Percentiles rank a stretch among this genome's conserved stretches.
phyloP scores from a whole-genome alignment of 2,113 vertebrate species.

The Apodemus sylvaticus region DNA sequence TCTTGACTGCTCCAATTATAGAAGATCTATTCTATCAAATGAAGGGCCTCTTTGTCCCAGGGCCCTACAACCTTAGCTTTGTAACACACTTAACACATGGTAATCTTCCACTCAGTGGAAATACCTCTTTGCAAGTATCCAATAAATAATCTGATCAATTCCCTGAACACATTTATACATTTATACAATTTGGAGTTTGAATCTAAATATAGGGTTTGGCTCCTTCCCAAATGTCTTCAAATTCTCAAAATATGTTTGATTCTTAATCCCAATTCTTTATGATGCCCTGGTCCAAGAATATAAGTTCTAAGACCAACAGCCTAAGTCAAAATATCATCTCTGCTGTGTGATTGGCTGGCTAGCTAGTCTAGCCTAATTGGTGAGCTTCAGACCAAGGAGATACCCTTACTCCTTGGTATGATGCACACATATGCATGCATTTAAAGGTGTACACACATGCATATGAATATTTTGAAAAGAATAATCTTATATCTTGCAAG shows the following conservation, averaged over 20 bases:
- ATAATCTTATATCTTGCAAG: background rate
- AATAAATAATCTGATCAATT: background rate
- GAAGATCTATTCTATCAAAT: background rate
- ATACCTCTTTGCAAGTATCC: background rate
- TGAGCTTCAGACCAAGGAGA: background rate
- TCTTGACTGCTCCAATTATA: background rate
- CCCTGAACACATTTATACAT: background rate
- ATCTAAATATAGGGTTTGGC: constrained; percentile 13
- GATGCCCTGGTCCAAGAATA: background rate
- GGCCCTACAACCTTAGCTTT: background rate
- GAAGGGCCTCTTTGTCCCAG: background rate
- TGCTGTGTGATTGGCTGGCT: background rate
- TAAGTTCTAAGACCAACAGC: background rate
- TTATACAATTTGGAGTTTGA: background rate
- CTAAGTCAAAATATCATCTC: background rate
- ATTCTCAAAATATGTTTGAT: background rate
- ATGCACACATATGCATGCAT: background rate
- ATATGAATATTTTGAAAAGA: background rate
- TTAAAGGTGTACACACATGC: background rate
- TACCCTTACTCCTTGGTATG: background rate
- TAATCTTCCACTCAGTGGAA: background rate
- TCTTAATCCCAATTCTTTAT: constrained; percentile 22
- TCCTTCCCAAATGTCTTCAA: constrained; percentile 50
- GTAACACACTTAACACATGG: background rate
- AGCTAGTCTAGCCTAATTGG: background rate